Evolutionary conservation across 2,888 invertebrate genomes (phyloP), one percentile per base, ranked within the genome.

Genomic region (Tipula unca): DNA sequence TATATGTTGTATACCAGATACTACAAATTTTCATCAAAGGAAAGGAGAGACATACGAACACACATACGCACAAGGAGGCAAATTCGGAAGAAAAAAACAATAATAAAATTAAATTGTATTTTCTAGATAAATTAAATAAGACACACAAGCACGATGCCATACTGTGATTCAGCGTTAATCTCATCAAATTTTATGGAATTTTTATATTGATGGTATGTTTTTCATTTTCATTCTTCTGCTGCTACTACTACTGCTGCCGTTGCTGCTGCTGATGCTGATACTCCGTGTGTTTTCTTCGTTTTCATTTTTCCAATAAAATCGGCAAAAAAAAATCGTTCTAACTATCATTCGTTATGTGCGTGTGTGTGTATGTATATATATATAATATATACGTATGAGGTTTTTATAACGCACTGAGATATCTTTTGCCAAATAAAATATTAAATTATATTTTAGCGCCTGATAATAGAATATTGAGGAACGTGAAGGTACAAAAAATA

Each of bases 81-180:
- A 20, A 69, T 25, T 69, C 69, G 69, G 69, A 69, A n/a, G n/a
- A n/a, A n/a, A n/a, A 69, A 69, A 69, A 25, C 69, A 69, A 69
- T 69, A 69, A 69, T 69, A 69, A 69, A 69, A 69, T 69, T 69
- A 69, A 69, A 69, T 69, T 25, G 25, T 69, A 69, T 69, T 69
- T 69, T 20, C 25, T 25, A 69, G 69, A 69, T 69, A 69, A 69
- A 69, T 69, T 69, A 69, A 69, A 69, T 69, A 69, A 69, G 69
- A 69, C 69, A 69, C 69, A 69, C 69, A 69, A 69, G 69, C 69
- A 69, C 69, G 69, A 69, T 69, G 69, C 69, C 69, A 69, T 69
- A 25, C 69, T 69, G 69, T 69, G 69, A 69, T 69, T 69, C 69
- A 69, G 25, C 69, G 69, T 69, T 69, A 69, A 69, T 69, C 69